A percentile compares a stretch with the other conserved stretches of the same genome.
phyloP scores from a whole-genome alignment of 2,888 invertebrate genomes.

The Emmelina monodactyla region DNA sequence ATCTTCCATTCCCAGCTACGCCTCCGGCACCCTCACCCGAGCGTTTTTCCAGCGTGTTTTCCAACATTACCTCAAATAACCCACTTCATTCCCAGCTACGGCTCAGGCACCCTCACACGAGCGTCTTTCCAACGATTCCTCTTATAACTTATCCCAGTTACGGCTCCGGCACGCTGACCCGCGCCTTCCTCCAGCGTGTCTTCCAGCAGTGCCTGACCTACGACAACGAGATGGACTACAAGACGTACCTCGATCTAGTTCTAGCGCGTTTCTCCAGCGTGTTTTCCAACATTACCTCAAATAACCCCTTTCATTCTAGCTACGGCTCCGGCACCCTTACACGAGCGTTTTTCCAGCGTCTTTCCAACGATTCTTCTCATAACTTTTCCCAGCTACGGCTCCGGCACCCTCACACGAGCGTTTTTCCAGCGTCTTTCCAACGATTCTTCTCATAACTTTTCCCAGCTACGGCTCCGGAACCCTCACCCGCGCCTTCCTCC shows the following conservation, averaged over 20 bases:
- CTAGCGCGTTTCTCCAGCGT: too few species aligned
- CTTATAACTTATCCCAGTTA: slow-evolving; percentile 67
- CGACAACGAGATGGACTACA: slow-evolving; percentile 96
- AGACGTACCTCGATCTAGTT: slow-evolving; percentile 94
- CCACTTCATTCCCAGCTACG: too few species aligned
- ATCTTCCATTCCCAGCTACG: too few species aligned
- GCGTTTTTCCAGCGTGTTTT: too few species aligned
- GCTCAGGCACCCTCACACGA: too few species aligned
- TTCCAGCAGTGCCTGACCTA: slow-evolving; percentile 96
- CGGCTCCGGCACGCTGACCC: slow-evolving; percentile 90
- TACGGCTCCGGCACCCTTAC: slow-evolving; percentile 94
- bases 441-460: too few species aligned
- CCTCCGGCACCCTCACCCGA: too few species aligned
- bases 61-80: too few species aligned
- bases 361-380: too few species aligned
- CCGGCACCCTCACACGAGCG: slow-evolving; percentile 88
- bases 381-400: slow-evolving; percentile 74
- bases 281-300: too few species aligned
- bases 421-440: slow-evolving; percentile 93
- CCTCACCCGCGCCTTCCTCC: slow-evolving; percentile 88
- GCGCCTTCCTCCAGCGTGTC: slow-evolving; percentile 89
- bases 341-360: slow-evolving; percentile 87
- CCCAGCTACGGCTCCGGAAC: slow-evolving; percentile 88
- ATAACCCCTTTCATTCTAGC: too few species aligned
- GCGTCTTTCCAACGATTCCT: too few species aligned